Evolutionary conservation across 1,140 invertebrate genomes (phyloP), one percentile per base, ranked within the genome.

Genomic region (Heliconius hewitsoni): DNA sequence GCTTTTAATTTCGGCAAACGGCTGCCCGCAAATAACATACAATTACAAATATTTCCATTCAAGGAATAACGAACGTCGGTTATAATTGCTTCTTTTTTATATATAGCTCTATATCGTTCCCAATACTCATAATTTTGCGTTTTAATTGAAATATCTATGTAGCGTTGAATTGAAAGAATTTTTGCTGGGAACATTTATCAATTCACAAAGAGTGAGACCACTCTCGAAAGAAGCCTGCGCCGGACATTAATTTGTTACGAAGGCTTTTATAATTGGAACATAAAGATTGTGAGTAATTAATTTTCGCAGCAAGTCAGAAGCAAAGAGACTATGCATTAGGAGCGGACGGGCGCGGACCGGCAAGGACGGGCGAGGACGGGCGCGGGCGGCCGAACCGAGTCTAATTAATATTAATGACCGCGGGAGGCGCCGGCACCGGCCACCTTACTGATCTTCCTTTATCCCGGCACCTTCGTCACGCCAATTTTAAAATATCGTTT

Each of bases 241-340:
- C 87, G 90, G 93, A 94, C 93, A 94, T 94, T 94, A 94, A 94
- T 94, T 94, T 94, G 92, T 94, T 93, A 91, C 93, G 91, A 94
- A 94, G 93, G 92, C 93, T 89, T 94, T 94, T 93, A 94, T 94
- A 94, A 94, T 94, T 94, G 91, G 91, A 94, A 94, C 90, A 94
- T 94, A 94, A 94, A 94, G 93, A 94, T 94, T 93, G 91, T 87
- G 93, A 94, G 91, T 94, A 94, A 94, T 94, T 94, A 94, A 94
- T 94, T 94, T 94, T 94, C 87, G 90, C 92, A 91, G 91, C 87
- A 92, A 94, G 92, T 93, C 92, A 92, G 90, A 88, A 92, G 91
- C 92, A 93, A 92, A 89, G 90, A 93, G 87, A 87, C 87, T 86
- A 88, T 88, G 89, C 86, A 91, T 90, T 89, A 90, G 89, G 76